A percentile compares a stretch with the other conserved stretches of the same genome.
Evolutionary conservation across 2,797 vertebrate genomes (phyloP).

Genomic region (Echeneis naucrates): DNA sequence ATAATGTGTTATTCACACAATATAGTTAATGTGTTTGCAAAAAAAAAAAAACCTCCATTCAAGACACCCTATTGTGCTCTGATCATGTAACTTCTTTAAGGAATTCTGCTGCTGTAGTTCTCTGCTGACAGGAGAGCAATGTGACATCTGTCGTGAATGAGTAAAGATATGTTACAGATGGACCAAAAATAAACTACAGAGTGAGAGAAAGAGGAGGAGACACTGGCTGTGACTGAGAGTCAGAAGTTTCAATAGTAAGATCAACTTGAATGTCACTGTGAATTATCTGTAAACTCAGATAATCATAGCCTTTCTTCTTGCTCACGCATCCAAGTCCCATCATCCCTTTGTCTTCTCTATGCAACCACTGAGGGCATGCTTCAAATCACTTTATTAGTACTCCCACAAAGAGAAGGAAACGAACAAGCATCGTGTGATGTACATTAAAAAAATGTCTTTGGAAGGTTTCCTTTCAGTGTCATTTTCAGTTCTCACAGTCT

Average conservation of each 20-base stretch:
- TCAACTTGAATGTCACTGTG: conserved; percentile 24
- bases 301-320: conserved; percentile 32
- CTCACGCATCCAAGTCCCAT: conserved; percentile 18
- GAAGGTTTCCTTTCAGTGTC: background rate
- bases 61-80: too few relatives aligned
- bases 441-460: background rate
- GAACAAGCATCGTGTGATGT: background rate
- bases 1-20: too few relatives aligned
- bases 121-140: background rate
- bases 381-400: conserved; percentile 16
- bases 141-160: background rate
- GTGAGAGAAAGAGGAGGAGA: too few relatives aligned
- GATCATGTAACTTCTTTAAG: background rate
- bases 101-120: background rate
- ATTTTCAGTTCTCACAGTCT: too few relatives aligned
- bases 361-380: conserved; percentile 21
- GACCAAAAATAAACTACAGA: too few relatives aligned
- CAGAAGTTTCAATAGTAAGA: conserved; percentile 8
- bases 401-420: conserved; percentile 12
- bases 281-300: conserved; percentile 30
- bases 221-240: too few relatives aligned
- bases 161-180: too few relatives aligned
- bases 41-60: too few relatives aligned
- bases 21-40: too few relatives aligned
- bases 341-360: conserved; percentile 12